Evolutionary conservation across 1,140 invertebrate genomes (phyloP).

Genomic region (Drosophila subpulchrella): DNA sequence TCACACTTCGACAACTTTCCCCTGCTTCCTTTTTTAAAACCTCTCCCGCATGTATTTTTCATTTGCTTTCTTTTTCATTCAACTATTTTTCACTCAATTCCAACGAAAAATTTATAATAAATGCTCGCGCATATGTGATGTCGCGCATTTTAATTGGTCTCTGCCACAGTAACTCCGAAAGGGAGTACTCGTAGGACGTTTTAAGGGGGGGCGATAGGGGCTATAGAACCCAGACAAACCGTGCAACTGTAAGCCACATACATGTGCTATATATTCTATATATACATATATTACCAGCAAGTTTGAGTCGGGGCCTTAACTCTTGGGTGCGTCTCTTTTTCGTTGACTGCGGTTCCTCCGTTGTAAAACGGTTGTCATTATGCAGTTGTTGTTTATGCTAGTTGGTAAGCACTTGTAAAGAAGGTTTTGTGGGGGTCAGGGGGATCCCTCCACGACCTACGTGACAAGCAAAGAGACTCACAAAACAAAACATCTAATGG

Average conservation of each 20-base stretch:
- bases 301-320: constrained; percentile 20
- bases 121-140: constrained; percentile 78
- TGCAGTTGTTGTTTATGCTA: constrained; percentile 46
- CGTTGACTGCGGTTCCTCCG: constrained; percentile 54
- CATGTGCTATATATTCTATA: background rate
- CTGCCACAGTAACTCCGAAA: constrained; percentile 33
- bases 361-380: constrained; percentile 71
- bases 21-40: constrained; percentile 7
- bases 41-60: constrained; percentile 8
- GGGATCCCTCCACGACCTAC: constrained; percentile 59
- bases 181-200: background rate
- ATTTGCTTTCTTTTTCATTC: constrained; percentile 42
- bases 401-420: constrained; percentile 58
- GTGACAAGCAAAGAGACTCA: constrained; percentile 60
- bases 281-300: background rate
- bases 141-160: constrained; percentile 79
- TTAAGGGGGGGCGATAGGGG: background rate
- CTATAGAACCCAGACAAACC: constrained; percentile 20
- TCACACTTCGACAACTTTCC: background rate
- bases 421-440: background rate
- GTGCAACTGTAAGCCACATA: constrained; percentile 5
- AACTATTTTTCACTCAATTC: constrained; percentile 81
- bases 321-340: constrained; percentile 40
- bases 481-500: constrained; percentile 42
- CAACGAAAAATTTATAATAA: constrained; percentile 80